Percentiles rank a stretch among this genome's conserved stretches.
Conservation (phyloP, 2,797 vertebrate genomes). For the Chelidonichthys spinosus region DNA sequence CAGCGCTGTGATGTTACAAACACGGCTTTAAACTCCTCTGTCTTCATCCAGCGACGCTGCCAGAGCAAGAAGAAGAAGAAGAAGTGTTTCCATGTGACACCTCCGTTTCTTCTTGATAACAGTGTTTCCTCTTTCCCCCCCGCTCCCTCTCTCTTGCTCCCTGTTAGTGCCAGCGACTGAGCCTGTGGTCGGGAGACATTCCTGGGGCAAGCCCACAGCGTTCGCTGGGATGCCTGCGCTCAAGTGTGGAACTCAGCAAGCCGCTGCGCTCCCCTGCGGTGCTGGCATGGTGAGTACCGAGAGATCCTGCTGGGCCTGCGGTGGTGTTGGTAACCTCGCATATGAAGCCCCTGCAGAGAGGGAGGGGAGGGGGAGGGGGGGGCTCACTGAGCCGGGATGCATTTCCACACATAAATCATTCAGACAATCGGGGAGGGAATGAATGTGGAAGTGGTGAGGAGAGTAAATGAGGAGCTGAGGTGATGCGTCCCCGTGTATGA, state of each 20-base stretch:
- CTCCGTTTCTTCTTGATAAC: constrained; percentile 45
- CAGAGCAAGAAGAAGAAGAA: not conserved
- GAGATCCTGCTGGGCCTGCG: constrained; percentile 80
- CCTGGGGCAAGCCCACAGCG: constrained; percentile 78
- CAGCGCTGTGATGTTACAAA: constrained; percentile 18
- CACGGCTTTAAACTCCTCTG: not conserved
- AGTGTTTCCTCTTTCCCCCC: constrained; percentile 43
- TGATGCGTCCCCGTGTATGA: constrained; percentile 58
- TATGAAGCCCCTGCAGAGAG: constrained; percentile 76
- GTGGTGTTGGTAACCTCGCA: constrained; percentile 75
- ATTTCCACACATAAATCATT: constrained; percentile 65
- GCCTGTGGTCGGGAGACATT: constrained; percentile 77
- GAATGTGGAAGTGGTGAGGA: constrained; percentile 45
- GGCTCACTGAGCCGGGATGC: constrained; percentile 28
- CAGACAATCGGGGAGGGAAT: constrained; percentile 56
- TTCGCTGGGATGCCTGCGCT: constrained; percentile 71
- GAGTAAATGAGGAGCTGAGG: constrained; percentile 66
- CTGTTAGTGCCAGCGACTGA: constrained; percentile 67
- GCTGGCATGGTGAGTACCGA: constrained; percentile 77
- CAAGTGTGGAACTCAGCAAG: constrained; percentile 76
- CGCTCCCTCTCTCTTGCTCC: constrained; percentile 41
- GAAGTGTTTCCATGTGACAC: constrained; percentile 14
- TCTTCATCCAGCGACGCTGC: not conserved
- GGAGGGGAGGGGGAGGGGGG: constrained; percentile 24
- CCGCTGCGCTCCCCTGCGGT: constrained; percentile 77